Evolutionary conservation across 1,140 invertebrate species (phyloP).

Genomic region (Sipha flava): DNA sequence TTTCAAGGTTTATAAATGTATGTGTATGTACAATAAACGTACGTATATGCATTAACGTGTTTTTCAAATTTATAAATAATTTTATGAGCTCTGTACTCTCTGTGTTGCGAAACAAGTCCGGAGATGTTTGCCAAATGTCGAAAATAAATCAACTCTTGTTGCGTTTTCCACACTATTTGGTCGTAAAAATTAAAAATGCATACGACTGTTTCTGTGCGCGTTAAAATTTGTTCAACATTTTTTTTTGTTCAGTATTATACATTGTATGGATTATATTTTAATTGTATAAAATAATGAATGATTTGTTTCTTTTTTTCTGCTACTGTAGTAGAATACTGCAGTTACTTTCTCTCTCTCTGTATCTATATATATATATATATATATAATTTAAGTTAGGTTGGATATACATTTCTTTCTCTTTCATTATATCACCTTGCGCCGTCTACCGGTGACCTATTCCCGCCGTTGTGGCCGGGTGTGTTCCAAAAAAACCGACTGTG

Average conservation of each 20-base stretch:
- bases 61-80: slow-evolving; percentile 27
- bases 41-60: neutral
- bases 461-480: neutral
- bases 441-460: slow-evolving; percentile 15
- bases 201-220: neutral
- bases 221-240: neutral
- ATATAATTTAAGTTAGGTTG: too few relatives aligned
- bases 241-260: too few relatives aligned
- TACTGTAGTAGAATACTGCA: neutral
- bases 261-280: neutral
- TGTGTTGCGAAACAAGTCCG: neutral
- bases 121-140: slow-evolving; percentile 25
- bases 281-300: neutral
- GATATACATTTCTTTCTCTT: neutral
- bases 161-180: slow-evolving; percentile 19
- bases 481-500: neutral
- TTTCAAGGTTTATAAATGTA: neutral
- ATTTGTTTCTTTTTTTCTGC: neutral
- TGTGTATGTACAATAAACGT: neutral
- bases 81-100: slow-evolving; percentile 2
- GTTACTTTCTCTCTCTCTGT: neutral
- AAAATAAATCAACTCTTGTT: slow-evolving; percentile 26
- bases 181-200: slow-evolving; percentile 15
- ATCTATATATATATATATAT: neutral
- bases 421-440: neutral